Evolutionary conservation across 2,888 invertebrate species (phyloP).

Genomic region (Cerceris rybyensis): DNA sequence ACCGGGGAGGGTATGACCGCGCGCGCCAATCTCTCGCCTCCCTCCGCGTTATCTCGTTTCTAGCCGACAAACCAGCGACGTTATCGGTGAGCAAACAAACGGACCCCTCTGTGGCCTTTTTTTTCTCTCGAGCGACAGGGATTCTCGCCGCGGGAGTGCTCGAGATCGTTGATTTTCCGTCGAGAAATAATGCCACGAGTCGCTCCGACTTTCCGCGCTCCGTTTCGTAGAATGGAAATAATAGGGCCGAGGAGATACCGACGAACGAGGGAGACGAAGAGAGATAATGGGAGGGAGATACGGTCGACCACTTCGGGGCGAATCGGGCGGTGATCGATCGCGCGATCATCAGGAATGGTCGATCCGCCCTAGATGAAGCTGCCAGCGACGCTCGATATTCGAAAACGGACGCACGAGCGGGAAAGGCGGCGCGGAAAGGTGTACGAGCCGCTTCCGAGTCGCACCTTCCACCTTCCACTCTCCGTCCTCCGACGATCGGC

Average conservation of each 20-base stretch:
- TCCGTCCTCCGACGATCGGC: neutral
- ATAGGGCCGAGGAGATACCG: neutral
- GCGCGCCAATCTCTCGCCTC: conserved; percentile 28
- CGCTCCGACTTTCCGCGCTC: no score
- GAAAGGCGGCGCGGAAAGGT: neutral
- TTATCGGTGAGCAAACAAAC: conserved; percentile 78
- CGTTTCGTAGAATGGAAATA: no score
- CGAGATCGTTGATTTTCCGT: conserved; percentile 29
- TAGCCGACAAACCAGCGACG: conserved; percentile 56
- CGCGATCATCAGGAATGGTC: neutral
- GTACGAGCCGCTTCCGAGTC: neutral
- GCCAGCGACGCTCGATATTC: no score
- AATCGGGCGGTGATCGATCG: neutral
- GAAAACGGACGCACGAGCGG: neutral
- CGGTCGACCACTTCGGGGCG: no score
- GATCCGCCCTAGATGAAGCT: no score
- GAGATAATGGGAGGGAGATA: no score
- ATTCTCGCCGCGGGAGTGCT: conserved; percentile 57
- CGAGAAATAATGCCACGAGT: conserved; percentile 1
- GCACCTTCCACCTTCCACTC: conserved; percentile 15
- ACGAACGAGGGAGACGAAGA: neutral
- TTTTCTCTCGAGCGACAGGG: conserved; percentile 43
- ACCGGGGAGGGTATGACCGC: conserved; percentile 28
- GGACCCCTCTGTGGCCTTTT: conserved; percentile 62
- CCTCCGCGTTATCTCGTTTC: conserved; percentile 50